These are phyloP conservation scores for Notocelia uddmanniana DNA, from an alignment of 2,888 invertebrate genomes.

Conservation along the genomic window DNA sequence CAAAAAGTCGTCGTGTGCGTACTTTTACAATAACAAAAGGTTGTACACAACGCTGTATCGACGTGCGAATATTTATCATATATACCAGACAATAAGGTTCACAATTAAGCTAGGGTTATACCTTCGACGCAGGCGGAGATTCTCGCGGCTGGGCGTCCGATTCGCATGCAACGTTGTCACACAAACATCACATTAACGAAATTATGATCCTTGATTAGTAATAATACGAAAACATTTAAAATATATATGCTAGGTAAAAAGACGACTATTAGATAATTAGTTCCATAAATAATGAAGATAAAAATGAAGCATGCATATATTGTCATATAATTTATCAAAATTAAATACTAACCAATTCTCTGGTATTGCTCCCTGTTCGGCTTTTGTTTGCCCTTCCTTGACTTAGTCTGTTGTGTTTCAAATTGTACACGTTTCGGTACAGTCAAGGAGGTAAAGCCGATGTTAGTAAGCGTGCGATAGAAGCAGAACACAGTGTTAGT, in stretches of 20 bases:
- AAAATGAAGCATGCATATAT: not conserved
- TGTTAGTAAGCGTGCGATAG: constrained; percentile 74
- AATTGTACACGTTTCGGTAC: constrained; percentile 33
- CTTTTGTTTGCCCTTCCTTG: constrained; percentile 67
- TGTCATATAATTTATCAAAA: constrained; percentile 38
- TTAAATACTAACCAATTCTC: constrained; percentile 84
- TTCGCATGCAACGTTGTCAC: constrained; percentile 81
- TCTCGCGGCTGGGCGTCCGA: constrained; percentile 77
- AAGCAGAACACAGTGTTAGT: constrained; percentile 64
- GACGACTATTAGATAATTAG: too few relatives aligned
- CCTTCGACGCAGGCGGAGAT: constrained; percentile 83
- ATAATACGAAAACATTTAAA: not conserved
- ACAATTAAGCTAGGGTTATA: constrained; percentile 51
- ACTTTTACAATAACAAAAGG: too few relatives aligned
- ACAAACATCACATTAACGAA: constrained; percentile 62
- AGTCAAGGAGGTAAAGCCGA: constrained; percentile 49
- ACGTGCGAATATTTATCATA: not conserved
- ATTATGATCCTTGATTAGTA: constrained; percentile 24
- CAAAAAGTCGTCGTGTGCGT: too few relatives aligned
- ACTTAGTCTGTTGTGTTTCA: constrained; percentile 61
- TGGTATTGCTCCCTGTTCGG: constrained; percentile 80
- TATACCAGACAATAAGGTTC: not conserved
- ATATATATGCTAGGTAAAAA: too few relatives aligned
- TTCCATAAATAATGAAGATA: not conserved
- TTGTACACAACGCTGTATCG: too few relatives aligned